Evolutionary conservation across 2,888 invertebrate species (phyloP).

Genomic region (Anagyrus pseudococci): DNA sequence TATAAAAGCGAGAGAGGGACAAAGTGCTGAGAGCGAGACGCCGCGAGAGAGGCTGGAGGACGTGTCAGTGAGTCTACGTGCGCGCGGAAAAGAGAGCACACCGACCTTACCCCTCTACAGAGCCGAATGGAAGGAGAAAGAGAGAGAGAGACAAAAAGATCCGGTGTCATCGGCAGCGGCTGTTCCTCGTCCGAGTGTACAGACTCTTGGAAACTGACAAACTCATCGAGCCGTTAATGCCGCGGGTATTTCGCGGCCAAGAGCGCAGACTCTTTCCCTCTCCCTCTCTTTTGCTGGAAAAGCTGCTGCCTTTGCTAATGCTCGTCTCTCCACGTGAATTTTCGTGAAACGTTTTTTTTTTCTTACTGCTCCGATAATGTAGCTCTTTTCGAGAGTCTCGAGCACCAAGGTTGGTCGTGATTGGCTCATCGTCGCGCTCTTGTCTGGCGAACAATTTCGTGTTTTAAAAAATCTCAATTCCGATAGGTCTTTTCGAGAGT

Average conservation of each 20-base stretch:
- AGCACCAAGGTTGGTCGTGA: too few relatives aligned
- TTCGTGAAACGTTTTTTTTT: too few relatives aligned
- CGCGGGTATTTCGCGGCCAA: constrained; percentile 21
- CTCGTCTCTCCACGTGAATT: too few relatives aligned
- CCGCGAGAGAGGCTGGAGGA: constrained; percentile 20
- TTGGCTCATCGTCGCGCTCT: too few relatives aligned
- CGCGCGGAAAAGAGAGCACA: constrained; percentile 35
- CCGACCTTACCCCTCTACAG: too few relatives aligned
- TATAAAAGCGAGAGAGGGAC: too few relatives aligned
- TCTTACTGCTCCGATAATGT: too few relatives aligned
- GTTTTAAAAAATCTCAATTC: too few relatives aligned
- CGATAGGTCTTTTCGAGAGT: too few relatives aligned
- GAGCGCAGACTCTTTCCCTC: constrained; percentile 1
- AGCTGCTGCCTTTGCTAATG: too few relatives aligned
- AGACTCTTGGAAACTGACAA: constrained; percentile 46
- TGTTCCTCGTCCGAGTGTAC: constrained; percentile 30
- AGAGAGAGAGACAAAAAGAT: constrained; percentile 57
- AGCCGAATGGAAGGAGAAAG: constrained; percentile 49
- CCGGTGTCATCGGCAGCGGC: constrained; percentile 56
- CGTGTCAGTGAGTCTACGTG: constrained; percentile 34
- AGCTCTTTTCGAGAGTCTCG: too few relatives aligned
- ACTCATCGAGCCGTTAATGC: constrained; percentile 35
- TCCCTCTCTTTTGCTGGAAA: background rate
- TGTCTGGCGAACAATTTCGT: too few relatives aligned
- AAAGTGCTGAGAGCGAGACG: constrained; percentile 16